These are phyloP conservation scores for Dolichopus griseipennis DNA, from an alignment of 2,888 invertebrate species.

Conservation along the genomic window DNA sequence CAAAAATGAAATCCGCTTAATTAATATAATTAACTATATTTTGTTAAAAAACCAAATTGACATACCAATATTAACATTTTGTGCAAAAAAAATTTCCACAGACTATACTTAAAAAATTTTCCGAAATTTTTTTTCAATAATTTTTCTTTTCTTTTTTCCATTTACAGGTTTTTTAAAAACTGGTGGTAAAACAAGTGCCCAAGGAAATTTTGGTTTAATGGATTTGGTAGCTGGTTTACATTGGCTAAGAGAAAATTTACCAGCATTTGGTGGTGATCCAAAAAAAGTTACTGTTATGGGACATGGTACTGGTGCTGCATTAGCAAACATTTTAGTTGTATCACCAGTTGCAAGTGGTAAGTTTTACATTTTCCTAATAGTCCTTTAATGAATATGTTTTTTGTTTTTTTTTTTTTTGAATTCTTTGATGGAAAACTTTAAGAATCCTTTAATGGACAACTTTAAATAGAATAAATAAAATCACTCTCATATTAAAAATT, in stretches of 20 bases:
- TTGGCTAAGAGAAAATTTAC: constrained; percentile 92
- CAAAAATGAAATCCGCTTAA: background rate
- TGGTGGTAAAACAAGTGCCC: constrained; percentile 77
- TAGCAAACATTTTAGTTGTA: constrained; percentile 91
- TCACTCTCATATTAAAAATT: too few species aligned
- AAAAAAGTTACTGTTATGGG: constrained; percentile 89
- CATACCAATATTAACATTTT: too few species aligned
- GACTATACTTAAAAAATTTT: too few species aligned
- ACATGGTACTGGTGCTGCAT: constrained; percentile 92
- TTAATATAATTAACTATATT: background rate
- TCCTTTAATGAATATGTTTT: too few species aligned
- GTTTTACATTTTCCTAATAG: constrained; percentile 20
- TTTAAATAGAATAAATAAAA: too few species aligned
- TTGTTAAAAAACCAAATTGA: too few species aligned
- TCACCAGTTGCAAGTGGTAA: constrained; percentile 91
- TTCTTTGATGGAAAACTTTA: background rate
- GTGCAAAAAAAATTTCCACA: too few species aligned
- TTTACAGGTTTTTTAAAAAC: constrained; percentile 76
- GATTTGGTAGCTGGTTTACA: constrained; percentile 90
- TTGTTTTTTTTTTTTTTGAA: background rate
- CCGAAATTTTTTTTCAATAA: too few species aligned
- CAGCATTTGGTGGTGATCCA: constrained; percentile 91
- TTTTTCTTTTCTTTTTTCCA: constrained; percentile 9
- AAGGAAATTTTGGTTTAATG: constrained; percentile 87
- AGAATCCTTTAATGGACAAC: background rate